Conservation (phyloP, 2,113 vertebrate species). For the Felis catus region DNA sequence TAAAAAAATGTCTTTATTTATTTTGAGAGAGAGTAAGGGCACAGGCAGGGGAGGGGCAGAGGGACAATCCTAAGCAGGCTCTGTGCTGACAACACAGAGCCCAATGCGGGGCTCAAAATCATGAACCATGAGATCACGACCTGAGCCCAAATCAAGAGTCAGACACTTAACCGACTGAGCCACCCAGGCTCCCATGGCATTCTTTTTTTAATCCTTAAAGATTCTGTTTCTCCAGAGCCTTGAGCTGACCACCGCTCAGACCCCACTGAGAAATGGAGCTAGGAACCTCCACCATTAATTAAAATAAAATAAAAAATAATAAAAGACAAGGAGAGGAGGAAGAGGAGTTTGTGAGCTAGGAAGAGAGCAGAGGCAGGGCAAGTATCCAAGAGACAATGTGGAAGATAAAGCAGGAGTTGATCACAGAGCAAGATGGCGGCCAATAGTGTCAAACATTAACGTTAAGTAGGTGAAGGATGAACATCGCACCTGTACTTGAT, state of each 20-base stretch:
- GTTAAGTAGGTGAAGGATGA: not conserved
- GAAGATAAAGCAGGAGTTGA: not conserved
- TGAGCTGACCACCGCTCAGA: not conserved
- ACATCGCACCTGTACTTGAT: not conserved
- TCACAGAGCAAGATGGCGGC: not conserved
- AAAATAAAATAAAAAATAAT: not conserved
- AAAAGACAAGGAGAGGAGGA: not conserved
- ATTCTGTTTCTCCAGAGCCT: not conserved
- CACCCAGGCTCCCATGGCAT: no score
- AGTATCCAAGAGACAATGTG: not conserved
- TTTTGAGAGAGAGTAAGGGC: no score
- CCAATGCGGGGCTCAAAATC: no score
- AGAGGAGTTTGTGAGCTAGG: not conserved
- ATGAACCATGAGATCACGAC: no score
- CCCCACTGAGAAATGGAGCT: not conserved
- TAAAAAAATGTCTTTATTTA: no score
- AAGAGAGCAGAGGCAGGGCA: not conserved
- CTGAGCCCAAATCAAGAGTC: no score
- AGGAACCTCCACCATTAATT: not conserved
- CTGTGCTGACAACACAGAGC: no score
- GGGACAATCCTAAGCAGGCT: no score
- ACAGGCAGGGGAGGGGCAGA: no score
- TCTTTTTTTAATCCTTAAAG: not conserved
- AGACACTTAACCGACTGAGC: no score
- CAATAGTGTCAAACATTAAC: rapidly evolving